Evolutionary conservation across 2,113 vertebrate species (phyloP), one percentile per base, ranked within the genome.

Genomic region (Phrynocephalus versicolor): DNA sequence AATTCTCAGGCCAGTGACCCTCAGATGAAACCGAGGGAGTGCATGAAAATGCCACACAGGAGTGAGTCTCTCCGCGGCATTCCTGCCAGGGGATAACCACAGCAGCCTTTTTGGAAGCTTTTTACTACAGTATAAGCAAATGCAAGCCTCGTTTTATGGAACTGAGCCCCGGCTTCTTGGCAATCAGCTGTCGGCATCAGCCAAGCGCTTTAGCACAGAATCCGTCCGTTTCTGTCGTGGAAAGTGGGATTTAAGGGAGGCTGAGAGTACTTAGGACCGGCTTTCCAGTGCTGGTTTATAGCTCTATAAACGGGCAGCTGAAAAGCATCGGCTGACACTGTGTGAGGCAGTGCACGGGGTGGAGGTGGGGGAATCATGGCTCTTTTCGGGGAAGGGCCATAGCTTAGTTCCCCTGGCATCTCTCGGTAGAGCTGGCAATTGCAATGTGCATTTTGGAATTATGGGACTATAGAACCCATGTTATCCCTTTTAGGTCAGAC

Each of bases 81-180:
- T 0, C 3, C 0, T 0, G 9, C 58, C 60, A 39, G 80, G 33
- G 41, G 14, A 1, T 16, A 57, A 2, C 39, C 1, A 39, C 0
- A 18, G 0, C 0, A 1, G 3, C 0, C 0, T 39, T 41, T 45
- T 41, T 45, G 14, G n/a, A 30, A 13, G 0, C 0, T 0, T 0
- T 39, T 84, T 10, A 58, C 27, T 83, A n/a, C n/a, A n/a, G n/a
- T n/a, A 35, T 4, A 0, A 1, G 1, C 30, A 0, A 78, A 69
- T 55, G 5, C 6, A 30, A 78, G 51, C 16, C 37, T 0, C 0
- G 25, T 25, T 87, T 3, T 45, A 55, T 5, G 57, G 77, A 33
- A 62, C 25, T 75, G 0, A 7, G 51, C 69, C 72, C 0, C 0
- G 0, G 3, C 51, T 82, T 62, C 0, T 5, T 25, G 10, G 37